Evolutionary conservation across 2,113 vertebrate species (phyloP).

Genomic region (Laticauda laticaudata): DNA sequence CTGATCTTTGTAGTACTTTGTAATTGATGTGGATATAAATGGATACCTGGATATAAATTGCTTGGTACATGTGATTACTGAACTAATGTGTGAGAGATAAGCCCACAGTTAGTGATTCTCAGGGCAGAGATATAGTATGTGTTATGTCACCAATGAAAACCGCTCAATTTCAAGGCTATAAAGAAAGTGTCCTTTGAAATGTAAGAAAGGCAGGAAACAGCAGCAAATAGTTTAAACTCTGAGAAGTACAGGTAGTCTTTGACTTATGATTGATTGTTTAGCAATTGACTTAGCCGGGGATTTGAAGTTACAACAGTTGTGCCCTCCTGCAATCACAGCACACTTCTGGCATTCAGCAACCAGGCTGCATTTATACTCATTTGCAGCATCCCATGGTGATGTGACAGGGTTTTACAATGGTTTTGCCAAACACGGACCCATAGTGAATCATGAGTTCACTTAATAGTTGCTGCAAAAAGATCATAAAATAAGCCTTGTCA

Average conservation of each 20-base stretch:
- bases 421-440: neutral
- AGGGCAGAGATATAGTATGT: neutral
- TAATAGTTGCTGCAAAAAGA: neutral
- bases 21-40: neutral
- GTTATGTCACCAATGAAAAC: neutral
- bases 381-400: neutral
- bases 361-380: neutral
- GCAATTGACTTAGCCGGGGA: neutral
- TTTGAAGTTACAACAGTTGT: neutral
- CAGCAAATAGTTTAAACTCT: neutral
- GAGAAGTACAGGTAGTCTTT: neutral
- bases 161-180: neutral
- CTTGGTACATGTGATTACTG: neutral
- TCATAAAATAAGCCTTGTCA: neutral
- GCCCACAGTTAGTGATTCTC: neutral
- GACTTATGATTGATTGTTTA: neutral
- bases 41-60: neutral
- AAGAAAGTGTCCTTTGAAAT: neutral
- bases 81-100: neutral
- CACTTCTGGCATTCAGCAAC: neutral
- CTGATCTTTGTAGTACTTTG: neutral
- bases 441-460: neutral
- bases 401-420: neutral
- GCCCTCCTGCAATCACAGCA: neutral
- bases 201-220: neutral